Evolutionary conservation across 2,113 vertebrate genomes (phyloP), one percentile per base, ranked within the genome.

Genomic region (human): DNA sequence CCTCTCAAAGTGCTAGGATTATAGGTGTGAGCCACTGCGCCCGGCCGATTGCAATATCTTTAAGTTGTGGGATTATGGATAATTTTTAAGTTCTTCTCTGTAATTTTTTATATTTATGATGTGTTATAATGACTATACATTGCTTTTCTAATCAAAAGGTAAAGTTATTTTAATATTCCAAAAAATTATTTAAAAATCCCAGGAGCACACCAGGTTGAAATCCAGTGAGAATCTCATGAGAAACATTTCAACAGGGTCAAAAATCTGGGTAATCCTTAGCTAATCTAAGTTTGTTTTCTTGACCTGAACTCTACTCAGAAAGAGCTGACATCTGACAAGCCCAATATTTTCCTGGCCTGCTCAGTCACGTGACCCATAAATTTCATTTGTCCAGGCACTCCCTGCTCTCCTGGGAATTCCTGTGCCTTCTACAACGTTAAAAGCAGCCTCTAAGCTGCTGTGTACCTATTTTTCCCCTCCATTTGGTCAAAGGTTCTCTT

Each of bases 221-320:
- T 35, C 32, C 27, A 87, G 55, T 73, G 55, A 48, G 30, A 88
- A 64, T 95, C 92, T 84, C 38, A 61, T 20, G 40, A 55, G 61
- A 90, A 50, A 94, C 6, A 59, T 95, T 94, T 90, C 66, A 90
- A 38, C 59, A 57, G 50, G 76, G 87, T 96, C 70, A 90, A 83
- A 95, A 90, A 96, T 92, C 83, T 93, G 83, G 79, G 45, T 84
- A 84, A 96, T 64, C 72, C 93, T 92, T 92, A 64, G 27, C 70
- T 68, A 90, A 70, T 83, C 79, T 89, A 72, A 70, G 61, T 76
- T 97, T 95, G 68, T 97, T 97, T 97, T 97, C 90, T 66, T 93
- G 57, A 92, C 79, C 27, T 23, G 72, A 61, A 32, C n/a, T 80
- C 38, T 92, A 92, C 96, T 96, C 83, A 93, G 89, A 94, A 89